Percentiles rank a stretch among this genome's conserved stretches.
These are phyloP conservation scores for Nebria salina DNA, from an alignment of 2,888 invertebrate genomes.

Conservation along the genomic window DNA sequence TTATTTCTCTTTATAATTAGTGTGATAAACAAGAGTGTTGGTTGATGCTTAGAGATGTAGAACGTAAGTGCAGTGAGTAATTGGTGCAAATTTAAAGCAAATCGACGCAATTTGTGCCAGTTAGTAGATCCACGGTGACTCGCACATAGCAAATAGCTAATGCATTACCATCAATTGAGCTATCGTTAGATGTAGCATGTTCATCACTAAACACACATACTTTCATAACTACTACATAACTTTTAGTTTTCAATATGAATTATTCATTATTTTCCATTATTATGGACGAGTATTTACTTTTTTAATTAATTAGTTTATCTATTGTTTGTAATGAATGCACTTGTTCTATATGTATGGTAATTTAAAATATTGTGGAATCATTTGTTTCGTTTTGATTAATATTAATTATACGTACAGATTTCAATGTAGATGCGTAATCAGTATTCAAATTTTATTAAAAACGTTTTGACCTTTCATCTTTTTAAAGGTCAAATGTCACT, in stretches of 20 bases:
- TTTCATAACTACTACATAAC: not conserved
- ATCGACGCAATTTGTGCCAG: constrained; percentile 37
- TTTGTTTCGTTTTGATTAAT: not conserved
- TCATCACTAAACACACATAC: constrained; percentile 20
- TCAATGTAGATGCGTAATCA: not conserved
- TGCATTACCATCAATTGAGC: constrained; percentile 29
- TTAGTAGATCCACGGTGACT: constrained; percentile 20
- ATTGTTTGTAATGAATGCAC: not conserved
- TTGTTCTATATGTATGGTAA: not conserved
- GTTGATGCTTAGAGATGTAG: constrained; percentile 10
- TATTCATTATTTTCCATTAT: not conserved
- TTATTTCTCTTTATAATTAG: not conserved
- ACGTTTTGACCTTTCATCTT: not conserved
- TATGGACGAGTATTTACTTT: not conserved
- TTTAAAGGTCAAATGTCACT: not conserved
- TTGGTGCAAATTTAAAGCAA: constrained; percentile 44
- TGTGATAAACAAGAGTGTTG: not conserved
- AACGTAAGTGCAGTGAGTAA: constrained; percentile 17
- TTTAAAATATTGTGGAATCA: not conserved
- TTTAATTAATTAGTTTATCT: not conserved
- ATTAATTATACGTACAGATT: not conserved
- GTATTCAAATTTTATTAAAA: not conserved
- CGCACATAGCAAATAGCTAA: constrained; percentile 23
- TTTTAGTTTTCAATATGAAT: not conserved
- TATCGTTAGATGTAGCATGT: constrained; percentile 23